Percentiles rank a stretch among this genome's conserved stretches.
Evolutionary conservation across 2,888 invertebrate genomes (phyloP).

Genomic region (Eristalinus aeneus): DNA sequence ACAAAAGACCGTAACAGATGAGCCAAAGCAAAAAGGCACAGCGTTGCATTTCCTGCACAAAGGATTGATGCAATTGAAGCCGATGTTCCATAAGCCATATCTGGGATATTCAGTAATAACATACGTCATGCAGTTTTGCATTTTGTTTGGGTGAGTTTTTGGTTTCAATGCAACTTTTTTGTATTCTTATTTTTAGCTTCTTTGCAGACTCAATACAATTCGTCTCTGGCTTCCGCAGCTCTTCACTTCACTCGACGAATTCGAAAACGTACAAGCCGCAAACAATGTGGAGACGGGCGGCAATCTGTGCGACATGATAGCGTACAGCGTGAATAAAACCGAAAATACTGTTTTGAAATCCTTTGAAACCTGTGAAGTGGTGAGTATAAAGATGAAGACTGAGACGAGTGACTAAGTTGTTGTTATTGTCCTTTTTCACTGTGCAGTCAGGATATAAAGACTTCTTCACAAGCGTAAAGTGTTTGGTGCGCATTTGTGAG

Average conservation of each 20-base stretch:
- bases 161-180: too few species aligned
- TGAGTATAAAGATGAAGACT: too few species aligned
- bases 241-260: conserved; percentile 86
- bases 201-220: conserved; percentile 87
- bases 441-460: too few species aligned
- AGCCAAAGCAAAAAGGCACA: conserved; percentile 43
- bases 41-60: conserved; percentile 80
- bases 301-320: conserved; percentile 78
- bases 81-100: conserved; percentile 85
- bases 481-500: too few species aligned
- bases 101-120: conserved; percentile 84
- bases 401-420: too few species aligned
- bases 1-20: conserved; percentile 51
- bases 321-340: conserved; percentile 78
- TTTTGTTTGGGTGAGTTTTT: conserved; percentile 84
- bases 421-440: too few species aligned
- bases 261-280: conserved; percentile 76
- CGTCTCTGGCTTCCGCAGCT: conserved; percentile 94
- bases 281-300: conserved; percentile 69
- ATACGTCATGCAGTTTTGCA: conserved; percentile 85
- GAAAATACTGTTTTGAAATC: conserved; percentile 72
- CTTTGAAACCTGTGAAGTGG: conserved; percentile 76
- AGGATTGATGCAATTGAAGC: conserved; percentile 84
- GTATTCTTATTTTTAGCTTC: neutral
- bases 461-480: too few species aligned